phyloP scores from a whole-genome alignment of 1,140 invertebrate species.

The Gryllus bimaculatus region DNA sequence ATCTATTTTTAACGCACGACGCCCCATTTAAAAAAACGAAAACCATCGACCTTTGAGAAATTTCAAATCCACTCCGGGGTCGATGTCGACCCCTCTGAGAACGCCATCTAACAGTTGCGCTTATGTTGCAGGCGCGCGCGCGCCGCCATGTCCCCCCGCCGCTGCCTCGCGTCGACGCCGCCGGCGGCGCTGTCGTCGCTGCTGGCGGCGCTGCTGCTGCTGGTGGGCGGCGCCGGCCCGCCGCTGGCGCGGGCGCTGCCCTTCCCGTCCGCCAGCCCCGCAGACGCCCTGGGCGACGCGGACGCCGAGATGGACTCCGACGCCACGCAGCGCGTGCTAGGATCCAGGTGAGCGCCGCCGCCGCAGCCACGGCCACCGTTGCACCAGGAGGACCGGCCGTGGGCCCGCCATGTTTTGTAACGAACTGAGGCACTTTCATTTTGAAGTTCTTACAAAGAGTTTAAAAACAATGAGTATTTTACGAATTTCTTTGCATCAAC shows the following conservation, averaged over 20 bases:
- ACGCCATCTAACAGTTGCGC: no score
- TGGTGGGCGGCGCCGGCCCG: constrained; percentile 25
- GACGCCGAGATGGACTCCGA: constrained; percentile 28
- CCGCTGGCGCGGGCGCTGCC: constrained; percentile 23
- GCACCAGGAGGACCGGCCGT: background rate
- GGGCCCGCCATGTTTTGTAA: background rate
- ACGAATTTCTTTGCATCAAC: no score
- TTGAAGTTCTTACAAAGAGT: no score
- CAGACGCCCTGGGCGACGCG: no score
- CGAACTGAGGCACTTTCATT: background rate
- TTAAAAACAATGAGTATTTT: no score
- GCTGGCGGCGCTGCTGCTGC: constrained; percentile 24
- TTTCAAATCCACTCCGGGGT: no score
- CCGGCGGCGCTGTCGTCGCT: background rate
- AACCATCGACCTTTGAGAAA: no score
- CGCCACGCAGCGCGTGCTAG: constrained; percentile 30
- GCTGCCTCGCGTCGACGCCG: background rate
- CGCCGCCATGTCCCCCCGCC: background rate
- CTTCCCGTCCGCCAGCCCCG: constrained; percentile 25
- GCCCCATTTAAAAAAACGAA: no score
- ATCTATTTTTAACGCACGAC: no score
- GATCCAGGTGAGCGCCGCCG: constrained; percentile 34
- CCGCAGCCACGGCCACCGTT: background rate
- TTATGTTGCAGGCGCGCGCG: background rate
- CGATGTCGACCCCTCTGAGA: no score